These are phyloP conservation scores for Phoxinus dragarum DNA, from an alignment of 2,797 vertebrate species.

Conservation along the genomic window DNA sequence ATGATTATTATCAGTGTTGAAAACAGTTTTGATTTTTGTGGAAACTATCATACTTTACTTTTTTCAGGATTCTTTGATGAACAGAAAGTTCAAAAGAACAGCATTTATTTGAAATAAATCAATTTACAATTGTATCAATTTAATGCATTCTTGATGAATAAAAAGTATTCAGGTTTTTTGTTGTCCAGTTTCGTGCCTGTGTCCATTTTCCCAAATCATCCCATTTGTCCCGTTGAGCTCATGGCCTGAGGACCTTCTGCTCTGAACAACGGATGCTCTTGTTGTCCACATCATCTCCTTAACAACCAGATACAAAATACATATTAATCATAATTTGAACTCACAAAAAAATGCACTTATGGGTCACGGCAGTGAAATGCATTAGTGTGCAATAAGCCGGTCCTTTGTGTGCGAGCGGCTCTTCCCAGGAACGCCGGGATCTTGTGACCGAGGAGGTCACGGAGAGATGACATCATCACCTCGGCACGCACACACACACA, in stretches of 20 bases:
- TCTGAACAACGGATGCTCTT: slow-evolving; percentile 91
- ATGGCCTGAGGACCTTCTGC: slow-evolving; percentile 86
- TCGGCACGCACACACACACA: slow-evolving; percentile 75
- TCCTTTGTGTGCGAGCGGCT: slow-evolving; percentile 86
- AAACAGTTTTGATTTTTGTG: not conserved
- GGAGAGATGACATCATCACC: slow-evolving; percentile 91
- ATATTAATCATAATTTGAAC: slow-evolving; percentile 98
- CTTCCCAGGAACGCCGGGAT: slow-evolving; percentile 91
- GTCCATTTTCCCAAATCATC: slow-evolving; percentile 90
- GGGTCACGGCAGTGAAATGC: slow-evolving; percentile 89
- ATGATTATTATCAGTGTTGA: not conserved
- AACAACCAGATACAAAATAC: slow-evolving; percentile 88
- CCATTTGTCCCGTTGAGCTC: slow-evolving; percentile 90
- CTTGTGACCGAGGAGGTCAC: slow-evolving; percentile 94
- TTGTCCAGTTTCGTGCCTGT: slow-evolving; percentile 80
- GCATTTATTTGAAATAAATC: not conserved
- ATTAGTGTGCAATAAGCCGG: slow-evolving; percentile 87
- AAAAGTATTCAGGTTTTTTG: not conserved
- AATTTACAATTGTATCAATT: not conserved
- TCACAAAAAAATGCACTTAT: slow-evolving; percentile 87
- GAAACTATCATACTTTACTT: not conserved
- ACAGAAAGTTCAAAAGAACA: not conserved
- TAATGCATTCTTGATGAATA: not conserved
- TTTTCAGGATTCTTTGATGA: not conserved
- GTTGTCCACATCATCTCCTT: slow-evolving; percentile 85